A percentile compares a stretch with the other conserved stretches of the same genome.
These are phyloP conservation scores for Darevskia mixta DNA, from an alignment of 2,797 vertebrate genomes.

Conservation along the genomic window DNA sequence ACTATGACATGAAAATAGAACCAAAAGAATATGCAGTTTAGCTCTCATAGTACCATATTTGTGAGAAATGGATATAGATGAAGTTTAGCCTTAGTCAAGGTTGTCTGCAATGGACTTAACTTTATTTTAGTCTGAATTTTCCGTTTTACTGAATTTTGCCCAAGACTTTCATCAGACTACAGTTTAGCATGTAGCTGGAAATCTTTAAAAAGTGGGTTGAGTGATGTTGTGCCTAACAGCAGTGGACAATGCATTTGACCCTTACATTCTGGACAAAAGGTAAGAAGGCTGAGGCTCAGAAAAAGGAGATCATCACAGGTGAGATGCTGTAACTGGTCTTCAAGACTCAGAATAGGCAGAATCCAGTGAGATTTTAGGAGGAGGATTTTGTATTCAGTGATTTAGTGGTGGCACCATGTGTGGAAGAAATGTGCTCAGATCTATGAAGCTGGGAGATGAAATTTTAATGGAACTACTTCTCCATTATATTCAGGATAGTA, in stretches of 20 bases:
- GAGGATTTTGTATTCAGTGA: constrained; percentile 48
- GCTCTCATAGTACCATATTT: neutral
- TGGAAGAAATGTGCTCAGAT: too few species aligned
- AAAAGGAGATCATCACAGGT: neutral
- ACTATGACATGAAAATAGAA: neutral
- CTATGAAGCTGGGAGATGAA: too few species aligned
- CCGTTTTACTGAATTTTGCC: neutral
- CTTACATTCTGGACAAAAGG: neutral
- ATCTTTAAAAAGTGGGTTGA: neutral
- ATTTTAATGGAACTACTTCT: too few species aligned
- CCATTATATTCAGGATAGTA: too few species aligned
- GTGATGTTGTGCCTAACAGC: neutral
- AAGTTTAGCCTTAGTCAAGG: neutral
- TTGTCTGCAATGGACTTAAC: neutral
- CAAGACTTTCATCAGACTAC: neutral
- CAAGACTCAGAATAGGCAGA: constrained; percentile 43
- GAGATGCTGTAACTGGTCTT: neutral
- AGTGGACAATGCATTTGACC: neutral
- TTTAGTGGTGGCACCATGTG: too few species aligned
- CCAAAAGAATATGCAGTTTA: neutral
- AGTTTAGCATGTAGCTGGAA: neutral
- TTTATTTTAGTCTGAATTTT: neutral
- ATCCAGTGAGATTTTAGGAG: constrained; percentile 48
- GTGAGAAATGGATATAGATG: constrained; percentile 3
- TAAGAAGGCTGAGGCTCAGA: neutral